Evolutionary conservation across 2,888 invertebrate species (phyloP), one percentile per base, ranked within the genome.

Genomic region (Bhutanitis thaidina): DNA sequence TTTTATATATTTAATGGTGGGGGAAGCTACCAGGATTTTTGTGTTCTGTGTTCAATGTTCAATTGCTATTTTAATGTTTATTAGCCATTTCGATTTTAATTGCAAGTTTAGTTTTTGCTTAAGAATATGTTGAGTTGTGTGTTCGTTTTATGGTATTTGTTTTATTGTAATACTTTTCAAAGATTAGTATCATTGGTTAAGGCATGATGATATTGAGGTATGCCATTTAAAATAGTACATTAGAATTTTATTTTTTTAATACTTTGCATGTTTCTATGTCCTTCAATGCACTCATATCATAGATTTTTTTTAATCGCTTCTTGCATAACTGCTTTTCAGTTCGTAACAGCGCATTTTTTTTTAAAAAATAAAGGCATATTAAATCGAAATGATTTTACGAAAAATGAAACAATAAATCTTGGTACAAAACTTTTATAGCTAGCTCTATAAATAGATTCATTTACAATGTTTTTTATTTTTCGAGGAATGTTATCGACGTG

Each of bases 251-350:
- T 55, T 57, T 65, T 55, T 57, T 66, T 71, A 65, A 64, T 67
- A 58, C 53, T 55, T 43, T 63, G 87, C 82, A 86, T 83, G 86
- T 60, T 73, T 78, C 78, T 77, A 56, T 83, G 85, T 84, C 85
- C 85, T 87, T 82, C 80, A 74, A 72, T 80, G 85, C 88, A 88
- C 85, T 75, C 71, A 86, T 79, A 80, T 86, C 85, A 86, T 87
- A 86, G 72, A 72, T 64, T 65, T 66, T 61, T 61, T 68, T 71
- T 73, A 69, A 68, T 66, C 61, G 80, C 81, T 83, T 77, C 66
- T 67, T 72, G 80, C 81, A 79, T 74, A 36, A 64, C 56, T 69
- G 65, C 80, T 81, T 77, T 75, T 61, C 64, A 69, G 66, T 69
- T 61, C 67, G 67, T 66, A 79, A 82, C 85, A 82, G 86, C 81